A percentile compares a stretch with the other conserved stretches of the same genome.
These are phyloP conservation scores for Cheiracanthium punctorium DNA, from an alignment of 2,888 invertebrate species.

Conservation along the genomic window DNA sequence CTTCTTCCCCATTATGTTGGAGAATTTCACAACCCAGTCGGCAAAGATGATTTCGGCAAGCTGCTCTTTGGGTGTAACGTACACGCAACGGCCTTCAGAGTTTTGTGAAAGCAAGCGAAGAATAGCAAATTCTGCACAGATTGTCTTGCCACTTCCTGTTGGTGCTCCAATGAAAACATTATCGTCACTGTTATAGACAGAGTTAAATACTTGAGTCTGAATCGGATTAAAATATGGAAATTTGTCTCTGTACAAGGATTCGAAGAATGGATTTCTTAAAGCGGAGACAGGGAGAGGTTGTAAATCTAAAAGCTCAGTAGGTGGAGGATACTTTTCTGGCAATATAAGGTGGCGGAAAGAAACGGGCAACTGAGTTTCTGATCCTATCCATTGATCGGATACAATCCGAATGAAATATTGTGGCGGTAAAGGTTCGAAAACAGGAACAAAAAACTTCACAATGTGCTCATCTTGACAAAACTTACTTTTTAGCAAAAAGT, in stretches of 20 bases:
- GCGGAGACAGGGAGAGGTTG: conserved; percentile 93
- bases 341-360: conserved; percentile 97
- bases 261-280: conserved; percentile 87
- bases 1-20: conserved; percentile 82
- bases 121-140: conserved; percentile 96
- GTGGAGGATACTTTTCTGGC: conserved; percentile 98
- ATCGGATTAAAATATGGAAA: conserved; percentile 98
- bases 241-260: conserved; percentile 87
- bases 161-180: conserved; percentile 97
- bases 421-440: conserved; percentile 98
- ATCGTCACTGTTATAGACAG: conserved; percentile 98
- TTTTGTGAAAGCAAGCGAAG: conserved; percentile 87
- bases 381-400: conserved; percentile 81
- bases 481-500: conserved; percentile 94
- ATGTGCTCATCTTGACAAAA: conserved; percentile 95
- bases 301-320: conserved; percentile 96
- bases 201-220: conserved; percentile 99
- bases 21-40: conserved; percentile 95
- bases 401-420: conserved; percentile 91
- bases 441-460: conserved; percentile 98
- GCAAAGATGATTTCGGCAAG: conserved; percentile 90
- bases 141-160: conserved; percentile 91
- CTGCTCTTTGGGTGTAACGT: conserved; percentile 92
- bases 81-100: conserved; percentile 86
- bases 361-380: conserved; percentile 96